phyloP scores from a whole-genome alignment of 2,797 vertebrate species.

The Platyrinchus mystaceus region DNA sequence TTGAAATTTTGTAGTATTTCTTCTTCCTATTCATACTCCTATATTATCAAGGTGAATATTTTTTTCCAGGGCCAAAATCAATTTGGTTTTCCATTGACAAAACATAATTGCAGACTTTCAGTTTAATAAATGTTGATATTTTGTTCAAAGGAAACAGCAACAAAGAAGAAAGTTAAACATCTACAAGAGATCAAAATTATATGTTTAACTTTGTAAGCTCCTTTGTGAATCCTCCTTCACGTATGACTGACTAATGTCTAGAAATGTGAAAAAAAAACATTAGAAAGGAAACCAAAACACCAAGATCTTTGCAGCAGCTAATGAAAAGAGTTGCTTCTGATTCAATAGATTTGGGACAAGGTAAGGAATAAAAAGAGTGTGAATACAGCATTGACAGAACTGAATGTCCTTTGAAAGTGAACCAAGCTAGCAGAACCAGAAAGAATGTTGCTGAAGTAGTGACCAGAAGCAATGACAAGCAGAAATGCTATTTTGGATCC shows the following conservation, averaged over 20 bases:
- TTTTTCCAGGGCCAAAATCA: not conserved
- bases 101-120: not conserved
- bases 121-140: not conserved
- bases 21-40: not conserved
- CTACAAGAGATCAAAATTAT: not conserved
- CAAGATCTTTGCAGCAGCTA: not conserved
- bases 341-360: not conserved
- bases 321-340: not conserved
- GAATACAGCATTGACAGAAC: not conserved
- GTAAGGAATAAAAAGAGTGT: not conserved
- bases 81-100: not conserved
- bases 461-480: not conserved
- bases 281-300: not conserved
- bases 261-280: not conserved
- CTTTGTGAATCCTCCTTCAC: not conserved
- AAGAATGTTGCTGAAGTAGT: not conserved
- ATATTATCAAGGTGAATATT: not conserved
- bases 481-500: not conserved
- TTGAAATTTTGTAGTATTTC: not conserved
- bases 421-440: not conserved
- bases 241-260: not conserved
- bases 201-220: not conserved
- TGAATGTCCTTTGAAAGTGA: not conserved
- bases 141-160: not conserved
- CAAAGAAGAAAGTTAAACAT: not conserved